Evolutionary conservation across 2,888 invertebrate genomes (phyloP).

Genomic region (Scrobipalpa atriplicella): DNA sequence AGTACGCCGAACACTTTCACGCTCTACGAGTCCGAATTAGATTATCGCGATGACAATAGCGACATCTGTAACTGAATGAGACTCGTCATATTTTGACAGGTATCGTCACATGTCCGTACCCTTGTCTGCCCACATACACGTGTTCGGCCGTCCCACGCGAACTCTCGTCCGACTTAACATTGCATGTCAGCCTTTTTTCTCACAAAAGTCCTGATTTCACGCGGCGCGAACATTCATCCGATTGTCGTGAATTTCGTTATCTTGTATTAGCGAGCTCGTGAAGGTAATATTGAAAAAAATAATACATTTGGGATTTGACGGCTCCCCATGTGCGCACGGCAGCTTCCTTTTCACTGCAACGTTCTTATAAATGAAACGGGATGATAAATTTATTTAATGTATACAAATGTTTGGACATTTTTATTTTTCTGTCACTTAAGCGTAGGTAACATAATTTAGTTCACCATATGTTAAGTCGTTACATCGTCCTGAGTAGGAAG

Average conservation of each 20-base stretch:
- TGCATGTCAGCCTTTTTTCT: slow-evolving; percentile 61
- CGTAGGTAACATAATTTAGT: slow-evolving; percentile 81
- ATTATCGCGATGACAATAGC: slow-evolving; percentile 76
- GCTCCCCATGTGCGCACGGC: slow-evolving; percentile 77
- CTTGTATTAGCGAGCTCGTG: slow-evolving; percentile 74
- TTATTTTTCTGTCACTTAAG: slow-evolving; percentile 80
- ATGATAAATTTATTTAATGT: slow-evolving; percentile 83
- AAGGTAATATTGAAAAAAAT: slow-evolving; percentile 78
- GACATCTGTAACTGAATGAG: slow-evolving; percentile 76
- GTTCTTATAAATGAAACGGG: slow-evolving; percentile 72
- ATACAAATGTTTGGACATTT: slow-evolving; percentile 83
- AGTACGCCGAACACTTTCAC: slow-evolving; percentile 73
- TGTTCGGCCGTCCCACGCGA: slow-evolving; percentile 68
- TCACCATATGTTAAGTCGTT: slow-evolving; percentile 79
- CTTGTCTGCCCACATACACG: slow-evolving; percentile 79
- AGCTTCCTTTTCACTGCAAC: slow-evolving; percentile 77
- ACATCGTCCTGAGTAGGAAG: slow-evolving; percentile 75
- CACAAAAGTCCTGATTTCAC: slow-evolving; percentile 80
- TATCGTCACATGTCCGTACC: slow-evolving; percentile 71
- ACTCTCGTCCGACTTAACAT: slow-evolving; percentile 51
- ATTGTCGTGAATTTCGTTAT: slow-evolving; percentile 79
- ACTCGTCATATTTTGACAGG: slow-evolving; percentile 82
- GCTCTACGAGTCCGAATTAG: slow-evolving; percentile 76
- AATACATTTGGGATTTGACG: slow-evolving; percentile 80
- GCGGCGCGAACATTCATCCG: slow-evolving; percentile 80